A percentile compares a stretch with the other conserved stretches of the same genome.
These are phyloP conservation scores for Yponomeuta cagnagella DNA, from an alignment of 2,888 invertebrate species.

Conservation along the genomic window DNA sequence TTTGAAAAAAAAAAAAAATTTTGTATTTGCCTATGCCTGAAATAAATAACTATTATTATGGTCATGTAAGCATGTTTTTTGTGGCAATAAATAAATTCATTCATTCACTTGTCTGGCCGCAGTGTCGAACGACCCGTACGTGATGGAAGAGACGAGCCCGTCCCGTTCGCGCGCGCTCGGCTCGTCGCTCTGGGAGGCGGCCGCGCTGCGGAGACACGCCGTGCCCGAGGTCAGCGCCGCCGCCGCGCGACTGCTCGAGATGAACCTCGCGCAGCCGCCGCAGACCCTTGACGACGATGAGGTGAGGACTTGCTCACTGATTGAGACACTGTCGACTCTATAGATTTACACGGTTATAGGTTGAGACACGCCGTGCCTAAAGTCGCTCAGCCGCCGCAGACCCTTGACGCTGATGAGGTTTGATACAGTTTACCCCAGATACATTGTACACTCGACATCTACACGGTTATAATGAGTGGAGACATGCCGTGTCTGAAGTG, in stretches of 20 bases:
- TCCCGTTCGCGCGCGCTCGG: conserved; percentile 86
- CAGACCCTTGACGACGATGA: conserved; percentile 21
- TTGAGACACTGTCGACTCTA: too few relatives aligned
- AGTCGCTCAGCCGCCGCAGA: conserved; percentile 20
- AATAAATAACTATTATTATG: too few relatives aligned
- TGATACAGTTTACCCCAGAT: not conserved
- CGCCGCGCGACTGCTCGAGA: conserved; percentile 23
- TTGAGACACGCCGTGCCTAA: too few relatives aligned
- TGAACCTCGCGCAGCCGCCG: conserved; percentile 25
- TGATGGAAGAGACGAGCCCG: conserved; percentile 88
- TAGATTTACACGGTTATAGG: too few relatives aligned
- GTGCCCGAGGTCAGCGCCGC: conserved; percentile 80
- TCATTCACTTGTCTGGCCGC: not conserved
- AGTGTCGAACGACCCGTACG: conserved; percentile 86
- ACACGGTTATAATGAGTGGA: not conserved
- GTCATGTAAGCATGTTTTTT: not conserved
- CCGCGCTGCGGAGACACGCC: conserved; percentile 74
- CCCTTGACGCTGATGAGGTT: conserved; percentile 21
- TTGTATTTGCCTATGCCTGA: too few relatives aligned
- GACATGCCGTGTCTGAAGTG: conserved; percentile 76
- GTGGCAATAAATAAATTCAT: not conserved
- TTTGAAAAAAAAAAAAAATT: too few relatives aligned
- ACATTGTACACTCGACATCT: not conserved
- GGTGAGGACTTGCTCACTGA: conserved; percentile 9
- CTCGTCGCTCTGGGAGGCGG: conserved; percentile 95